Conservation (phyloP, 2,797 vertebrate species). For the Erithacus rubecula region DNA sequence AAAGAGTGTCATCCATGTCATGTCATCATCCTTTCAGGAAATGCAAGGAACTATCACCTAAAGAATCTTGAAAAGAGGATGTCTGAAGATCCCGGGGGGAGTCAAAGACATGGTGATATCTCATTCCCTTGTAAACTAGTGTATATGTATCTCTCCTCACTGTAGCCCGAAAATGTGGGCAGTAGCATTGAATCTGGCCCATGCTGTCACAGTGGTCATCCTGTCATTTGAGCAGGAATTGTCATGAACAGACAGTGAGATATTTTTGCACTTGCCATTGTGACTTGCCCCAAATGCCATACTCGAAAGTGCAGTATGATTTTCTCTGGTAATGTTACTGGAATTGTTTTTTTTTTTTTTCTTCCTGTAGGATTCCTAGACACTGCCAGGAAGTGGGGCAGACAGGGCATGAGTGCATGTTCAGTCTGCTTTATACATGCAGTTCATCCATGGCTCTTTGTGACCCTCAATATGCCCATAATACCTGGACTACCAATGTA, state of each 20-base stretch:
- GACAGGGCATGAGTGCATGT: neutral
- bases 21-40: neutral
- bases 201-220: neutral
- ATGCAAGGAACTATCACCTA: neutral
- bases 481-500: neutral
- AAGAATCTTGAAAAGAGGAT: neutral
- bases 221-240: neutral
- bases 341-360: neutral
- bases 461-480: fast-evolving
- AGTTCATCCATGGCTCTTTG: neutral
- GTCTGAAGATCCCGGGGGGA: neutral
- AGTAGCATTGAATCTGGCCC: neutral
- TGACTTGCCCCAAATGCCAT: neutral
- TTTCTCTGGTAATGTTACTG: neutral
- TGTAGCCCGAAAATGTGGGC: neutral
- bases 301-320: neutral
- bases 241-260: neutral
- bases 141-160: neutral
- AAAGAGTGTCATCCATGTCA: neutral
- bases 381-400: neutral
- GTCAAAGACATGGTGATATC: neutral
- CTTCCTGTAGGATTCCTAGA: neutral
- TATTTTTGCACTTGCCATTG: neutral
- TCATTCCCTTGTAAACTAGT: neutral
- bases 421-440: neutral